These are phyloP conservation scores for Periophthalmus magnuspinnatus DNA, from an alignment of 2,797 vertebrate species.

Conservation along the genomic window DNA sequence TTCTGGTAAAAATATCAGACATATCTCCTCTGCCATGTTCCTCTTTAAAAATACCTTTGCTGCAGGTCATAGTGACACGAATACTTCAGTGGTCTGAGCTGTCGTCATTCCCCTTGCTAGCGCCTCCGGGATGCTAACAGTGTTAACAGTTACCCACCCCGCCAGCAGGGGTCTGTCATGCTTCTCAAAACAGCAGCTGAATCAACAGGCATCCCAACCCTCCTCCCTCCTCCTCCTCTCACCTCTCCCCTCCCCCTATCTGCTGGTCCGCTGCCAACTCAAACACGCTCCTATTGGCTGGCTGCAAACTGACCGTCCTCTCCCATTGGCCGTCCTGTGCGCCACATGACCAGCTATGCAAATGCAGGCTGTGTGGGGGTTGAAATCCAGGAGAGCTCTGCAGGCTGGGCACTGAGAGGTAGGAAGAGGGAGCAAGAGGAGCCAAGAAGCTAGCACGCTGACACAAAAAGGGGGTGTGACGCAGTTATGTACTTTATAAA, in stretches of 20 bases:
- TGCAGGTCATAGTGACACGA: too few relatives aligned
- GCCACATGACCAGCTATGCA: conserved; percentile 66
- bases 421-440: conserved; percentile 16
- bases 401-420: conserved; percentile 15
- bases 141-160: neutral
- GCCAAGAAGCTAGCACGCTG: neutral
- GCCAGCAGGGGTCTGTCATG: conserved; percentile 61
- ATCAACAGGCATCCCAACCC: conserved; percentile 24
- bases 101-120: too few relatives aligned
- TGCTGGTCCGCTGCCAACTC: conserved; percentile 32
- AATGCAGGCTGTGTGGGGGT: conserved; percentile 53
- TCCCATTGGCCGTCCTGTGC: conserved; percentile 40
- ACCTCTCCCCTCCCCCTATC: conserved; percentile 17
- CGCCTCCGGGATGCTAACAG: neutral
- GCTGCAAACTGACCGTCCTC: rapidly evolving
- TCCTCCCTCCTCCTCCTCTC: conserved; percentile 25
- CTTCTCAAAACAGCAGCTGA: conserved; percentile 43
- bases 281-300: conserved; percentile 44
- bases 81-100: too few relatives aligned
- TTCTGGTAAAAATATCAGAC: too few relatives aligned
- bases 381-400: conserved; percentile 56
- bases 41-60: too few relatives aligned
- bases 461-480: conserved; percentile 30
- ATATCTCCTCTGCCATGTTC: too few relatives aligned
- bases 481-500: conserved; percentile 28